Conservation (phyloP, 2,797 vertebrate genomes). For the Odontamblyopus rebecca region DNA sequence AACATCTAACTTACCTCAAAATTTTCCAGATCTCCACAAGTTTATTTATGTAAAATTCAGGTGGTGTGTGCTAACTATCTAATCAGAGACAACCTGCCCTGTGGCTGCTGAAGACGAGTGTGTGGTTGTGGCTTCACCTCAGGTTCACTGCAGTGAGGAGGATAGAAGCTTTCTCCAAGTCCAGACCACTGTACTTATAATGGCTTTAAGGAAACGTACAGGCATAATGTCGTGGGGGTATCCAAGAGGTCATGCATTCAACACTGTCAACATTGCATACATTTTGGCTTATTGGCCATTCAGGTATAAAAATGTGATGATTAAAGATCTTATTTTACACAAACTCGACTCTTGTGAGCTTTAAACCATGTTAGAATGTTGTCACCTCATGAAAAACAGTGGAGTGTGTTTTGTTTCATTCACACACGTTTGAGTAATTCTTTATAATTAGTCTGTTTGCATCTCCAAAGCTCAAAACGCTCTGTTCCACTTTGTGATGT, state of each 20-base stretch:
- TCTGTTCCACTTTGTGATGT: no score
- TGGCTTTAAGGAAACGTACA: slow-evolving; percentile 53
- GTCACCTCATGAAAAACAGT: no score
- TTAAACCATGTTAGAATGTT: no score
- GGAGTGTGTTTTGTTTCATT: no score
- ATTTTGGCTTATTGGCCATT: not conserved
- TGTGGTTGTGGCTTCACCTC: slow-evolving; percentile 73
- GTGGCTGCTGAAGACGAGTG: slow-evolving; percentile 58
- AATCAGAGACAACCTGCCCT: slow-evolving; percentile 68
- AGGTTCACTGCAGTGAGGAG: slow-evolving; percentile 65
- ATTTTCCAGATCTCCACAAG: slow-evolving; percentile 29
- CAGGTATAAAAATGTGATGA: no score
- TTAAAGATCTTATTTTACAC: no score
- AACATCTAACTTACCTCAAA: slow-evolving; percentile 40
- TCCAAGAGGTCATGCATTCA: slow-evolving; percentile 43
- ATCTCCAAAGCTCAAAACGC: no score
- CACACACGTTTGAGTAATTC: no score
- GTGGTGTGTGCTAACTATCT: slow-evolving; percentile 37
- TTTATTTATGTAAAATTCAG: slow-evolving; percentile 63
- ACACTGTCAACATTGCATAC: slow-evolving; percentile 21
- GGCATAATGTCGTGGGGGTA: slow-evolving; percentile 45
- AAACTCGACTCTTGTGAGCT: no score
- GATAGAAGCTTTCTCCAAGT: slow-evolving; percentile 56
- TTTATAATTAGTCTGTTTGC: no score
- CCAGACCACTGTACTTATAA: slow-evolving; percentile 44